phyloP scores from a whole-genome alignment of 2,888 invertebrate species.

The Seladonia tumulorum region DNA sequence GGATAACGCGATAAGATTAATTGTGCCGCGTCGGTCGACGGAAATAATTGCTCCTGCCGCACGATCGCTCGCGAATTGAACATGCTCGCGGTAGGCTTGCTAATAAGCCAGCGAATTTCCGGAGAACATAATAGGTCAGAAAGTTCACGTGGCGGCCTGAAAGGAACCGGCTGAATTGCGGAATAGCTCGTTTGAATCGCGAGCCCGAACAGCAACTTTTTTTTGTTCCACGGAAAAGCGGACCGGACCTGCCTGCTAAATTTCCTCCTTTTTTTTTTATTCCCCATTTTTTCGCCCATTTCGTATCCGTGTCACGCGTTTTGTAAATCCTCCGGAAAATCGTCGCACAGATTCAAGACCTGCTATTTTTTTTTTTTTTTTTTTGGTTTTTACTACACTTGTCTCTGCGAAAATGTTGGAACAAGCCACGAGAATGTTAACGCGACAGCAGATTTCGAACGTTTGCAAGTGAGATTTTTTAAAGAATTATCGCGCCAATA shows the following conservation, averaged over 20 bases:
- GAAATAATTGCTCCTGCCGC: constrained; percentile 56
- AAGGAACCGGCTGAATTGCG: constrained; percentile 31
- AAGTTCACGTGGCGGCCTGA: constrained; percentile 35
- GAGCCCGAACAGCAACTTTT: not conserved
- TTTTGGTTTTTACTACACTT: not conserved
- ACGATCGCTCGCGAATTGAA: constrained; percentile 38
- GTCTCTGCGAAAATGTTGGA: not conserved
- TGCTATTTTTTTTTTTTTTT: not conserved
- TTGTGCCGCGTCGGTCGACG: constrained; percentile 41
- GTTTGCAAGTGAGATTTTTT: too few species aligned
- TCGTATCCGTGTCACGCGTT: not conserved
- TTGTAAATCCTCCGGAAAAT: constrained; percentile 12
- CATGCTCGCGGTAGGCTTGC: constrained; percentile 22
- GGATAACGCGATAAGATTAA: constrained; percentile 45
- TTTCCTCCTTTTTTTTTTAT: not conserved
- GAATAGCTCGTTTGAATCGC: constrained; percentile 27
- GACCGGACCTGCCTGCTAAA: constrained; percentile 13
- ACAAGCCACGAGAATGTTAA: not conserved
- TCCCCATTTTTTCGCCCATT: not conserved
- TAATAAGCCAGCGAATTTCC: constrained; percentile 57
- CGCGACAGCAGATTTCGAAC: too few species aligned
- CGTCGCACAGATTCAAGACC: not conserved
- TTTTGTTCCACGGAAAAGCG: not conserved
- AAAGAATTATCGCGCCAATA: too few species aligned
- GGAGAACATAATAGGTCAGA: constrained; percentile 39